Base-by-base conservation (phyloP, 2,888 invertebrate genomes). In the Drosophila monieri region DNA sequence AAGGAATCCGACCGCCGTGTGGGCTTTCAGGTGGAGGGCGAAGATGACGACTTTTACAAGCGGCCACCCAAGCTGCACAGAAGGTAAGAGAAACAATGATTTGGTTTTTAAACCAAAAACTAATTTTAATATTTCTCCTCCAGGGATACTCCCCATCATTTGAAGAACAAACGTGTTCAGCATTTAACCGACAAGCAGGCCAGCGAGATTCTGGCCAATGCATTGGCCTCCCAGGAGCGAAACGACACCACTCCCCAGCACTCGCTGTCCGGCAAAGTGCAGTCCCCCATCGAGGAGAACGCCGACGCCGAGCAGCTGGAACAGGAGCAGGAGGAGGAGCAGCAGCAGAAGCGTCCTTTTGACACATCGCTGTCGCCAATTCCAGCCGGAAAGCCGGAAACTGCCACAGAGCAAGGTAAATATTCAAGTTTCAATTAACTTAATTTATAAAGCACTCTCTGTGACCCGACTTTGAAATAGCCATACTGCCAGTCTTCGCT, bases 91-190 rank as follows among this genome's bases (percentile, higher is more conserved):
- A n/a, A 3, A 15, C 6, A 1, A 39, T 0, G 30, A 14, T 1
- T 25, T 10, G 8, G 0, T 25, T 27, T 1, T 23, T 25, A 3
- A 3, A 1, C 6, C 8, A 15, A 10, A 4, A 2, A 2, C 37
- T n/a, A 23, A n/a, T 3, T 8, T 9, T 2, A 10, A 27, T 57
- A 9, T 5, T n/a, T 98, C 70, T 6, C 8, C 18, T 95, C 96
- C 69, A 95, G 99, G 88, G 99, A 99, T 93, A 99, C 99, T 21
- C 99, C 99, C 51, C 99, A 99, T 93, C 99, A 99, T 92, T 94
- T 98, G 90, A 99, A 99, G 94, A 98, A 98, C 93, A 99, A 99
- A 92, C 95, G 99, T 89, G 96, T 99, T 86, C 94, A 95, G 90
- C 91, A 93, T 70, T 91, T 93, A 74, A 92, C 93, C 75, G 95